phyloP scores from a whole-genome alignment of 2,888 invertebrate genomes.

The Dasypolia templi region DNA sequence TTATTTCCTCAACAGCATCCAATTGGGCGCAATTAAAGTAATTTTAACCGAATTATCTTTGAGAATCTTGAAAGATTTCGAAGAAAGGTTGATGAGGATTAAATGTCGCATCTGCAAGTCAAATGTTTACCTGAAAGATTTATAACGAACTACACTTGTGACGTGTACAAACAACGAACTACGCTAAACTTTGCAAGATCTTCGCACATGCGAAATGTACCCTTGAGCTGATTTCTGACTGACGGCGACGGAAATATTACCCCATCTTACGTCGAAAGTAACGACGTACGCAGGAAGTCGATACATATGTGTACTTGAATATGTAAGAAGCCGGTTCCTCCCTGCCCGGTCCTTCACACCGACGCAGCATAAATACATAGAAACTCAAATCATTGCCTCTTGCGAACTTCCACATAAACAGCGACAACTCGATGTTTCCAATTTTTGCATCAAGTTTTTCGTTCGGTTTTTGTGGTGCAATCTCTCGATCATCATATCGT shows the following conservation, averaged over 20 bases:
- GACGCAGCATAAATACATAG: conserved; percentile 24
- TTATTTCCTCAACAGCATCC: conserved; percentile 14
- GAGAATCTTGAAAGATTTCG: neutral
- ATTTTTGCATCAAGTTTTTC: neutral
- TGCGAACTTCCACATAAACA: conserved; percentile 3
- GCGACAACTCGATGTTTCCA: conserved; percentile 2
- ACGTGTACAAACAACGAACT: conserved; percentile 11
- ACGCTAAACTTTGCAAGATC: neutral
- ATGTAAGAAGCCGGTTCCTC: conserved; percentile 54
- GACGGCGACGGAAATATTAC: conserved; percentile 19
- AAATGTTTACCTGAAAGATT: neutral
- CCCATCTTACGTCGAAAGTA: conserved; percentile 22
- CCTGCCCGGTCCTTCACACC: conserved; percentile 40
- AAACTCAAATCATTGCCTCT: conserved; percentile 15
- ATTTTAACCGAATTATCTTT: conserved; percentile 7
- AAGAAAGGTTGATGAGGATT: neutral
- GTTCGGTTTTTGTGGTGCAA: neutral
- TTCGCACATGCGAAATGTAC: conserved; percentile 10
- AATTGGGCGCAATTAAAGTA: conserved; percentile 2
- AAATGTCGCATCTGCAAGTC: neutral
- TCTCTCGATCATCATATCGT: conserved; percentile 9
- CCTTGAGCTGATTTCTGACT: conserved; percentile 24
- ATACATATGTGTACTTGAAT: conserved; percentile 24
- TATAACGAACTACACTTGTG: neutral
- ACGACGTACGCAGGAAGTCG: conserved; percentile 30